Conservation (phyloP, 2,888 invertebrate genomes). For the Tinea semifulvella region DNA sequence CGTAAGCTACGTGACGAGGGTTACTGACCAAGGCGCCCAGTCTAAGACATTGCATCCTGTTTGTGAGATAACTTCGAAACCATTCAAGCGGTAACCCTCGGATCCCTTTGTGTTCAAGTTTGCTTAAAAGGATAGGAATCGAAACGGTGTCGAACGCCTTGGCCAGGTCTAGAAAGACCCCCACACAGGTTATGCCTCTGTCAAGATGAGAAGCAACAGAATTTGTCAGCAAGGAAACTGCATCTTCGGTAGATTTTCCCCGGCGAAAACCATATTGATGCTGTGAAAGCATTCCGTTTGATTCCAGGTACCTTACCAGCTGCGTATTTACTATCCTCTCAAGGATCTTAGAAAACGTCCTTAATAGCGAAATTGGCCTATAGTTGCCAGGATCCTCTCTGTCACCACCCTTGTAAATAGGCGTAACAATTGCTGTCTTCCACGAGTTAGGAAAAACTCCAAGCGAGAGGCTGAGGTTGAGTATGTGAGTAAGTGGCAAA, state of each 20-base stretch:
- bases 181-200: neutral
- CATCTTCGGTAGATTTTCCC: neutral
- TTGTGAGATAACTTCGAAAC: neutral
- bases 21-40: too few species aligned
- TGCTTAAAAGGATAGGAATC: neutral
- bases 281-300: neutral
- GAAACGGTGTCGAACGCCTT: neutral
- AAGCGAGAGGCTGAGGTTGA: too few species aligned
- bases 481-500: too few species aligned
- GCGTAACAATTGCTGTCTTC: conserved; percentile 17
- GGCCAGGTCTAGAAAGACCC: neutral
- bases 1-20: too few species aligned
- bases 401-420: conserved; percentile 16
- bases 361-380: conserved; percentile 14
- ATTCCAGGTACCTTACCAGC: neutral
- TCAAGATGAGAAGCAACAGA: neutral
- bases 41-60: too few species aligned
- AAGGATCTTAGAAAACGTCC: neutral
- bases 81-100: neutral
- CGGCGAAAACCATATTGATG: neutral
- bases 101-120: neutral
- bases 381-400: conserved; percentile 15
- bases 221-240: neutral
- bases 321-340: neutral
- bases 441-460: conserved; percentile 11